Evolutionary conservation across 2,797 vertebrate genomes (phyloP).

Genomic region (Chaunax sp.): DNA sequence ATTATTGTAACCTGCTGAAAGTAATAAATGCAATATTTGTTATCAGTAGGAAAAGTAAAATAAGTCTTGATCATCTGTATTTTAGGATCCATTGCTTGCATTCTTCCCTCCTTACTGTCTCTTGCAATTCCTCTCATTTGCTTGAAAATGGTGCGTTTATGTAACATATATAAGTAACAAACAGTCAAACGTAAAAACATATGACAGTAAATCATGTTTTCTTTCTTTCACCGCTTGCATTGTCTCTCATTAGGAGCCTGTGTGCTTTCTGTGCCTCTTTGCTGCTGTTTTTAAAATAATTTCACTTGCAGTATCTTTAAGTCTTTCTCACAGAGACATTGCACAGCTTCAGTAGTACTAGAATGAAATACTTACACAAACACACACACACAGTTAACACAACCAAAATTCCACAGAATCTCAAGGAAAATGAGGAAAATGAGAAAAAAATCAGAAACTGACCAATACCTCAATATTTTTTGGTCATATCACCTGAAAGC

Average conservation of each 20-base stretch:
- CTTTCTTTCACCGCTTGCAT: too few species aligned
- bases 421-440: background rate
- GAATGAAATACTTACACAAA: background rate
- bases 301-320: too few species aligned
- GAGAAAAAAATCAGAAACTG: background rate
- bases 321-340: too few species aligned
- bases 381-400: background rate
- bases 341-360: background rate
- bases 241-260: too few species aligned
- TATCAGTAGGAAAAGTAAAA: background rate
- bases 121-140: too few species aligned
- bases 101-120: background rate
- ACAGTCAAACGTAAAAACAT: background rate
- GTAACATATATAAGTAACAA: background rate
- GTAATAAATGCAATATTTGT: background rate
- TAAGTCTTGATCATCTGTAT: background rate
- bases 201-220: too few species aligned
- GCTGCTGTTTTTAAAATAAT: too few species aligned
- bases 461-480: background rate
- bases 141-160: too few species aligned
- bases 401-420: constrained; percentile 34
- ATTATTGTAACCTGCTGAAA: background rate
- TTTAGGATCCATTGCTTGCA: background rate
- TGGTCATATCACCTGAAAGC: too few species aligned
- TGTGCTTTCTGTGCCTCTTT: too few species aligned